These are phyloP conservation scores for Glomeris maerens DNA, from an alignment of 1,140 invertebrate genomes.

Conservation along the genomic window DNA sequence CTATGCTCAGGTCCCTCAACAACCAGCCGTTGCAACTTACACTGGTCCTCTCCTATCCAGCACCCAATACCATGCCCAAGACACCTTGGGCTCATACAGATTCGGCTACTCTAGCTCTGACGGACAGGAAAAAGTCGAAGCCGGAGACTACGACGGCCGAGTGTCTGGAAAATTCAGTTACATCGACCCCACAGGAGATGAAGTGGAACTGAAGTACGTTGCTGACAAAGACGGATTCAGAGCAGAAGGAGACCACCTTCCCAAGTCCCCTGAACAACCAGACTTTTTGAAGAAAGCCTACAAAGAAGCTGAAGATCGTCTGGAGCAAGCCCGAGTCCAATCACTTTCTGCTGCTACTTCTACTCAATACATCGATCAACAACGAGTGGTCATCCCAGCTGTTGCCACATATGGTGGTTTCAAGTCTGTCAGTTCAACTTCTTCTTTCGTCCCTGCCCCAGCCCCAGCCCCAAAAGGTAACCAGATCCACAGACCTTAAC, in stretches of 20 bases:
- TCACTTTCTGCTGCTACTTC: too few species aligned
- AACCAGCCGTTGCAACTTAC: too few species aligned
- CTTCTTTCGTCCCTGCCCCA: too few species aligned
- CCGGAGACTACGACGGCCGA: neutral
- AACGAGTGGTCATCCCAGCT: too few species aligned
- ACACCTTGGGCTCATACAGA: neutral
- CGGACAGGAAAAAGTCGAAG: neutral
- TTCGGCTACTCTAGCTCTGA: neutral
- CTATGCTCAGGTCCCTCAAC: too few species aligned
- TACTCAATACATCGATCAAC: too few species aligned
- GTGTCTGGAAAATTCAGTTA: slow-evolving; percentile 7
- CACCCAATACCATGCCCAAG: neutral
- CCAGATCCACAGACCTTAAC: too few species aligned
- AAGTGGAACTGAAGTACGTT: neutral
- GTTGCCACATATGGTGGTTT: too few species aligned
- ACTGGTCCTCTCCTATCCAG: neutral
- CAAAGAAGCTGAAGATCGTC: neutral
- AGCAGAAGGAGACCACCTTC: slow-evolving; percentile 1
- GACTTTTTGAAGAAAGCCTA: neutral
- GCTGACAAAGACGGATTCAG: slow-evolving; percentile 10
- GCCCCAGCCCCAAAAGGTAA: too few species aligned
- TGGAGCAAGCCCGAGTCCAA: neutral
- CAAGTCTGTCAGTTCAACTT: too few species aligned
- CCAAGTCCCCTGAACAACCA: neutral
- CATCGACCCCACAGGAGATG: neutral